These are phyloP conservation scores for Acanthochromis polyacanthus DNA, from an alignment of 2,113 vertebrate species.

Conservation along the genomic window DNA sequence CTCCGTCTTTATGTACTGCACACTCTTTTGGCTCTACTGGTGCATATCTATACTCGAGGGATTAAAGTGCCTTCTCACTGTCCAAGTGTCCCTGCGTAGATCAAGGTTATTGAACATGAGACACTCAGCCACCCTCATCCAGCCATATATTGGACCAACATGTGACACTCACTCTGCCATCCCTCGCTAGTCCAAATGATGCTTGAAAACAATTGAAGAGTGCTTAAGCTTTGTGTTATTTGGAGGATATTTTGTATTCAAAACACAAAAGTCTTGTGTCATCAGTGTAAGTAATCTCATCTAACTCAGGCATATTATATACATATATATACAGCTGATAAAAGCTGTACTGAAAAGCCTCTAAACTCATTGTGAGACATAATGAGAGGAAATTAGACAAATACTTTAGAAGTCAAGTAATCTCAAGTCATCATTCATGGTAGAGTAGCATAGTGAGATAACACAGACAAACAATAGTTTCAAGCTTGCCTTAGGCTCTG, in stretches of 20 bases:
- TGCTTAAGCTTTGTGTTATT: constrained; percentile 27
- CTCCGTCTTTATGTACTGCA: constrained; percentile 14
- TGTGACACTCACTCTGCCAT: neutral
- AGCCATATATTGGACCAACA: constrained; percentile 2
- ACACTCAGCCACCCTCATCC: constrained; percentile 23
- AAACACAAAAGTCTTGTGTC: constrained; percentile 35
- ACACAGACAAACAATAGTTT: constrained; percentile 25
- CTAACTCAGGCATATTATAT: constrained; percentile 36
- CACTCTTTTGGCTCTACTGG: constrained; percentile 9
- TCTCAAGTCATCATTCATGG: constrained; percentile 35
- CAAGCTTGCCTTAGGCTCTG: constrained; percentile 1
- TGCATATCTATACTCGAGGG: constrained; percentile 21
- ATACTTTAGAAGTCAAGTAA: constrained; percentile 31
- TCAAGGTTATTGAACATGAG: constrained; percentile 42
- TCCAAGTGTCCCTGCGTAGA: constrained; percentile 23
- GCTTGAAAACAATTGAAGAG: constrained; percentile 33
- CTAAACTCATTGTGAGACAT: constrained; percentile 40
- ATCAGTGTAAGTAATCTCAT: constrained; percentile 47
- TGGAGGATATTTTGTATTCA: constrained; percentile 51
- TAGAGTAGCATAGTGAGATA: constrained; percentile 19
- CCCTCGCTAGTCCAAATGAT: constrained; percentile 1
- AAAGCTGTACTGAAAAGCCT: constrained; percentile 36
- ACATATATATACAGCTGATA: too few species aligned
- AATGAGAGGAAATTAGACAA: constrained; percentile 9
- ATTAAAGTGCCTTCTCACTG: constrained; percentile 18